Evolutionary conservation across 2,113 vertebrate species (phyloP).

Genomic region (Telmatochromis brachygnathus): DNA sequence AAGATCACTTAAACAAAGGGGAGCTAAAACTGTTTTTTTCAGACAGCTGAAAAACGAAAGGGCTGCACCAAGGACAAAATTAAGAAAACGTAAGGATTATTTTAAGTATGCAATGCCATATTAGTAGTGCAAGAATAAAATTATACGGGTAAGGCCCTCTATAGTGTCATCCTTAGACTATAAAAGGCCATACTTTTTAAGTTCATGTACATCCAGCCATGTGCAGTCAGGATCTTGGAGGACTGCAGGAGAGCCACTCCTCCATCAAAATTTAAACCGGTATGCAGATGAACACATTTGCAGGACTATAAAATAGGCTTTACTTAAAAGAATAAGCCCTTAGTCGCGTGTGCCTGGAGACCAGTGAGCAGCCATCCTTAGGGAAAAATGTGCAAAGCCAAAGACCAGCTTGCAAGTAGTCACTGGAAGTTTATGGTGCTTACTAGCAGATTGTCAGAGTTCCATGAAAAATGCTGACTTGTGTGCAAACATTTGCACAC

Average conservation of each 20-base stretch:
- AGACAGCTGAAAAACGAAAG: not conserved
- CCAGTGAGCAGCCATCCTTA: not conserved
- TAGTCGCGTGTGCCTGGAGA: rapidly evolving
- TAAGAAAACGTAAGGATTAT: not conserved
- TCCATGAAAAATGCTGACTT: not conserved
- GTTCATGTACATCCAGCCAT: not conserved
- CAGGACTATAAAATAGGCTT: not conserved
- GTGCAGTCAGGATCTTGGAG: not conserved
- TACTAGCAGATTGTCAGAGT: not conserved
- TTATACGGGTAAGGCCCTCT: not conserved
- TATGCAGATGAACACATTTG: not conserved
- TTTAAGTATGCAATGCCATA: not conserved
- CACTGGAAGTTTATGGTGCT: not conserved
- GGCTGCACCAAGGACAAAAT: not conserved
- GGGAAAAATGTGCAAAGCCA: not conserved
- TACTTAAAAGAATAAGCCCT: not conserved
- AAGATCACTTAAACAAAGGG: not conserved
- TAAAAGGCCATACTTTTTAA: not conserved
- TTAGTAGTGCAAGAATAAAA: not conserved
- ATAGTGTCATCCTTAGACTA: not conserved
- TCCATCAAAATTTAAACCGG: not conserved
- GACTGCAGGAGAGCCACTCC: rapidly evolving
- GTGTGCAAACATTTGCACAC: not conserved
- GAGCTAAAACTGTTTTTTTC: not conserved
- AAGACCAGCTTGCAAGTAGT: not conserved